These are phyloP conservation scores for Pteruthius melanotis DNA, from an alignment of 2,113 vertebrate genomes.

Conservation along the genomic window DNA sequence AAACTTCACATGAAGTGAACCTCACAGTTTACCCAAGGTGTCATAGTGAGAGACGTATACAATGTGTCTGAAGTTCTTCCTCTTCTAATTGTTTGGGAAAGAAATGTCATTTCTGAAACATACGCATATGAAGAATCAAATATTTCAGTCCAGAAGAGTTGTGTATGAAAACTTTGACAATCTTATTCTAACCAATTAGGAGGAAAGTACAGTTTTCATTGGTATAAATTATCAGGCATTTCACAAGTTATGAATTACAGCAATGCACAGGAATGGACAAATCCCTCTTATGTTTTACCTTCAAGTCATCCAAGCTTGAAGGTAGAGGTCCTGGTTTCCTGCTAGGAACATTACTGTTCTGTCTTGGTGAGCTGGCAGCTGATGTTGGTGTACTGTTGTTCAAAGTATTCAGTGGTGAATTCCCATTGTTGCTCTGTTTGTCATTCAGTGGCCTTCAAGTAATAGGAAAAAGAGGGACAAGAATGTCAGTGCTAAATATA, in stretches of 20 bases:
- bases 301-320: constrained; percentile 93
- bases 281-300: constrained; percentile 75
- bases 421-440: constrained; percentile 76
- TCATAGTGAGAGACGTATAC: background rate
- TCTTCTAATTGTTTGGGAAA: background rate
- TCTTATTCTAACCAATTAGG: background rate
- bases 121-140: background rate
- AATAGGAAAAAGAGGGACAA: background rate
- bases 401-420: constrained; percentile 49
- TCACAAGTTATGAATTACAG: background rate
- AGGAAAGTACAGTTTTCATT: background rate
- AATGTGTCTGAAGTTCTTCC: background rate
- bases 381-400: constrained; percentile 71
- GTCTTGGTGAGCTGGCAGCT: constrained; percentile 71
- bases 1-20: background rate
- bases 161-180: background rate
- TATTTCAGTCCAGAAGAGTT: background rate
- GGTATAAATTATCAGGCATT: background rate
- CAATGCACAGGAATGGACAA: background rate
- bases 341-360: constrained; percentile 70
- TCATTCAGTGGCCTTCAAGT: constrained; percentile 82
- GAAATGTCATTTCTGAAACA: background rate
- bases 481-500: background rate
- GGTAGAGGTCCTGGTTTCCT: constrained; percentile 89
- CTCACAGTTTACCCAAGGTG: background rate